A percentile compares a stretch with the other conserved stretches of the same genome.
These are phyloP conservation scores for Andrena dorsata DNA, from an alignment of 2,888 invertebrate species.

Conservation along the genomic window DNA sequence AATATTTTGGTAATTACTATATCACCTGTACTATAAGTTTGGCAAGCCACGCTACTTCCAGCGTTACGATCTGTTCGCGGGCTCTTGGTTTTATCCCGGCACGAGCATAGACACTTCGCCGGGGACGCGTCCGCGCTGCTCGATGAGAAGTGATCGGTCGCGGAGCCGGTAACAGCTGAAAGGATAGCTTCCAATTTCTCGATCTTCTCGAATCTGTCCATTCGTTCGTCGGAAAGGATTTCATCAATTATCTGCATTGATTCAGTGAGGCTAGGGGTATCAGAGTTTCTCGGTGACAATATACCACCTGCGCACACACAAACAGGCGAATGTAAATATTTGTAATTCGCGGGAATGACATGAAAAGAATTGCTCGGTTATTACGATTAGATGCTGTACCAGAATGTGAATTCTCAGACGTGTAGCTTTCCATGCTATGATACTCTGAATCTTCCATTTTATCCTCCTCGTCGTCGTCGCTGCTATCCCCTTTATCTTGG, in stretches of 20 bases:
- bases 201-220: conserved; percentile 94
- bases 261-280: conserved; percentile 93
- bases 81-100: conserved; percentile 69
- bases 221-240: conserved; percentile 92
- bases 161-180: conserved; percentile 91
- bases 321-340: conserved; percentile 24
- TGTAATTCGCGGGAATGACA: not conserved
- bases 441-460: conserved; percentile 88
- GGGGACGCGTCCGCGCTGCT: conserved; percentile 86
- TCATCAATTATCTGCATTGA: conserved; percentile 96
- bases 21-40: conserved; percentile 96
- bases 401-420: conserved; percentile 89
- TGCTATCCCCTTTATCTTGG: conserved; percentile 90
- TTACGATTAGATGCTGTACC: conserved; percentile 77
- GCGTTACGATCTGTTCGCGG: conserved; percentile 81
- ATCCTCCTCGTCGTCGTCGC: conserved; percentile 91
- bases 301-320: conserved; percentile 84
- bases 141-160: conserved; percentile 86
- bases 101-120: conserved; percentile 85
- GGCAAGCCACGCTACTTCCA: conserved; percentile 88
- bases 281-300: conserved; percentile 91
- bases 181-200: conserved; percentile 94
- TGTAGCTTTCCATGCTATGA: conserved; percentile 92
- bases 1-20: conserved; percentile 95
- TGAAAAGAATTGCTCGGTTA: conserved; percentile 79